Conservation (phyloP, 2,113 vertebrate genomes). For the Aphelocoma coerulescens region DNA sequence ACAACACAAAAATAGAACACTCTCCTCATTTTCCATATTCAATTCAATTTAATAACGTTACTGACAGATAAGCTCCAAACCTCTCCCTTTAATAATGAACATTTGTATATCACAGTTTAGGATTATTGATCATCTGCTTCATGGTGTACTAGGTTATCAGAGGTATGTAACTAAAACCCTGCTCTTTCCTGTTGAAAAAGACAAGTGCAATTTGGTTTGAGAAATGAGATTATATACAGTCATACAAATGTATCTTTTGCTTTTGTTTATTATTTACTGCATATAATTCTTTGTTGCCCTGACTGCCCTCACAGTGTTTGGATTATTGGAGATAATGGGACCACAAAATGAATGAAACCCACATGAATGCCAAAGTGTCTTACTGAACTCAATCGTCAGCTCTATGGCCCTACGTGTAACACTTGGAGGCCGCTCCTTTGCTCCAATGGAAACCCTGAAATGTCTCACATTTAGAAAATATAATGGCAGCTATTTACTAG, state of each 20-base stretch:
- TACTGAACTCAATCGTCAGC: neutral
- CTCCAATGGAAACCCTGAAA: neutral
- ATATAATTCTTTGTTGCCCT: neutral
- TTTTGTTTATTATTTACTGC: neutral
- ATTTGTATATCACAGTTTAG: neutral
- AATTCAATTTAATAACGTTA: neutral
- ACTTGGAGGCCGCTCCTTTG: neutral
- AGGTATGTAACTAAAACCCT: neutral
- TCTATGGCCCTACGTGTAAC: neutral
- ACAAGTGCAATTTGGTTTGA: neutral
- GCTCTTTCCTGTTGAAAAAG: neutral
- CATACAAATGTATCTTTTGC: neutral
- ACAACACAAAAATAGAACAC: neutral
- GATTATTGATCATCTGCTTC: neutral
- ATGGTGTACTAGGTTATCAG: neutral
- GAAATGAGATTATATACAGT: neutral
- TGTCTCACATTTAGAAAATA: neutral
- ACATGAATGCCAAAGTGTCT: neutral
- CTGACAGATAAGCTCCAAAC: neutral
- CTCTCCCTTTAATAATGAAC: neutral
- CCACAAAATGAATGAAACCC: neutral
- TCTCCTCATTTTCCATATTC: neutral
- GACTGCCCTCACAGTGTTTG: neutral
- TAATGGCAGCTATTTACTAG: neutral
- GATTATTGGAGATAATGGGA: neutral